phyloP scores from a whole-genome alignment of 2,797 vertebrate species.

The Vultur gryphus region DNA sequence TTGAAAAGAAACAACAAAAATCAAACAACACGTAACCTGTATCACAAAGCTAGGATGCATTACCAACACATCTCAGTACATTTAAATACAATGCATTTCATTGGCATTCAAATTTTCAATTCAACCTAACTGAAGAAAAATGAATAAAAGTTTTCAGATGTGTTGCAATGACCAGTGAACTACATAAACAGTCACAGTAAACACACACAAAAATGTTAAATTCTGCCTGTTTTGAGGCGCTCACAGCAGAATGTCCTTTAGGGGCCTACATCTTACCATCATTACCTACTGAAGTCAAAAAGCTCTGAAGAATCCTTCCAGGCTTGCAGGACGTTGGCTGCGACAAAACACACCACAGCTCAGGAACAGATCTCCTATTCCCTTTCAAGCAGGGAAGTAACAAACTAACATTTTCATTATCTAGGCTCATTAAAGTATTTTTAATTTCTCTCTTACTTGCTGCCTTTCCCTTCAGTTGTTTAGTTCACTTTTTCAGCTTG shows the following conservation, averaged over 20 bases:
- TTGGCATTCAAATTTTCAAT: not conserved
- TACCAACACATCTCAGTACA: not conserved
- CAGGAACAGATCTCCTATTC: not conserved
- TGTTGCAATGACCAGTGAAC: not conserved
- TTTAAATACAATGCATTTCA: not conserved
- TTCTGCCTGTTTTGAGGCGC: not conserved
- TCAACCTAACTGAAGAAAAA: not conserved
- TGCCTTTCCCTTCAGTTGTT: not conserved
- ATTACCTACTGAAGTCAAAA: not conserved
- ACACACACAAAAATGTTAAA: not conserved
- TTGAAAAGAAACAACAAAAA: not conserved
- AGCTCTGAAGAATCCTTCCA: not conserved
- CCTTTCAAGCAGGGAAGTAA: not conserved
- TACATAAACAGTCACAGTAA: not conserved
- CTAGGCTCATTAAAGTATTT: not conserved
- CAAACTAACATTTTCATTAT: not conserved
- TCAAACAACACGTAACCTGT: not conserved
- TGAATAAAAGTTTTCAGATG: not conserved
- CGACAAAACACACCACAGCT: not conserved
- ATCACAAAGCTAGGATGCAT: not conserved
- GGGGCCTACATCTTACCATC: not conserved
- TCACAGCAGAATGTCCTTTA: fast-evolving
- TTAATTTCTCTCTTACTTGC: not conserved
- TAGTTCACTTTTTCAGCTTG: not conserved
- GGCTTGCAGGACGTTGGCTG: fast-evolving